Evolutionary conservation across 2,888 invertebrate genomes (phyloP), one percentile per base, ranked within the genome.

Genomic region (Fissipunctia ypsillon): DNA sequence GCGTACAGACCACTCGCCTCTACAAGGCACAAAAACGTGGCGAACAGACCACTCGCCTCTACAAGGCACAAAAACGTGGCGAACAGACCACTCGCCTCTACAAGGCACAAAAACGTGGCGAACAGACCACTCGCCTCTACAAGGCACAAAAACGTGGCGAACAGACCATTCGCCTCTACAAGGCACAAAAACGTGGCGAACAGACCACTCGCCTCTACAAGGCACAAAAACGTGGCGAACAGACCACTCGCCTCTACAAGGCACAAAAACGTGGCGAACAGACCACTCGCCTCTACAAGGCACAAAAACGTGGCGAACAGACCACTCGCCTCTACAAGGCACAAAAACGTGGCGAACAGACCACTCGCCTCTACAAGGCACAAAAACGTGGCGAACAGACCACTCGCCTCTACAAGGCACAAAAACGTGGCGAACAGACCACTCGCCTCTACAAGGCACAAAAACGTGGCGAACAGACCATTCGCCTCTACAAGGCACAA

Each of bases 141-240:
- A n/a, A n/a, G n/a, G n/a, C n/a, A n/a, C n/a, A n/a, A n/a, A 80
- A 80, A 57, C 31, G 12, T 43, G 35, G 25, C 10, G 16, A 38
- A 50, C 74, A 60, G 1, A 28, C 16, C 28, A 14, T 22, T 64
- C 38, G 38, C 31, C 7, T 41, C 25, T 57, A 31, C 71, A 28
- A 22, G n/a, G 48, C 48, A 54, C 48, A 77, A 73, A 77, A 60
- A 48, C 28, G n/a, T 35, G 14, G 28, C 28, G 12, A 41, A 67
- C 43, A 63, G n/a, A n/a, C n/a, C n/a, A n/a, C n/a, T n/a, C n/a
- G n/a, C n/a, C n/a, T n/a, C n/a, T n/a, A n/a, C n/a, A n/a, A n/a
- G n/a, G n/a, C n/a, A n/a, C n/a, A n/a, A n/a, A 80, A 80, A 57
- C 31, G 12, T 43, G 35, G 25, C 10, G 16, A 38, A 50, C 74